A percentile compares a stretch with the other conserved stretches of the same genome.
Conservation (phyloP, 2,113 vertebrate species). For the Labeo catla region DNA sequence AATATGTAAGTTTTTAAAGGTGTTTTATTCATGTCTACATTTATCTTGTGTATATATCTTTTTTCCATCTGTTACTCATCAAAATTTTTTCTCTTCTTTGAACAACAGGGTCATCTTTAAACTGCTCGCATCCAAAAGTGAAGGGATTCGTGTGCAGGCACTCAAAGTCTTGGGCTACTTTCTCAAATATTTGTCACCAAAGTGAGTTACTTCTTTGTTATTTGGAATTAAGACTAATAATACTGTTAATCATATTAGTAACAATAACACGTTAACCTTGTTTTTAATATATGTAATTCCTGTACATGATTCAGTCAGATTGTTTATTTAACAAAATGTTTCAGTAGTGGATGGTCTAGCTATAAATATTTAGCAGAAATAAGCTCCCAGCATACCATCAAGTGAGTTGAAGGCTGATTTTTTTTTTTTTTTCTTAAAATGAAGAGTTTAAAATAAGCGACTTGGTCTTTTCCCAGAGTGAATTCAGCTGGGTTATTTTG, state of each 20-base stretch:
- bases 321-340: not conserved
- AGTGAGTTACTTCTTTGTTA: constrained; percentile 79
- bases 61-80: not conserved
- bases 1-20: not conserved
- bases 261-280: not conserved
- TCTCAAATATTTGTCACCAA: constrained; percentile 88
- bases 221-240: not conserved
- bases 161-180: constrained; percentile 98
- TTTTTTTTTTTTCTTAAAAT: not conserved
- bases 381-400: not conserved
- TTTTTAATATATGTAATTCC: not conserved
- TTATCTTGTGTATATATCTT: not conserved
- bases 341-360: not conserved
- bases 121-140: constrained; percentile 92
- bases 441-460: not conserved
- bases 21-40: not conserved
- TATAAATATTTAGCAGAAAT: constrained; percentile 6
- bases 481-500: constrained; percentile 31
- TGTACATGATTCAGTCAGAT: not conserved
- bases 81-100: not conserved
- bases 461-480: constrained; percentile 17
- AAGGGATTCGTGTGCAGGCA: constrained; percentile 93
- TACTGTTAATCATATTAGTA: not conserved
- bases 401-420: not conserved
- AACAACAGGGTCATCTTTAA: constrained; percentile 90